Base-by-base conservation (phyloP, 2,113 vertebrate genomes). In the Thryonomys swinderianus region DNA sequence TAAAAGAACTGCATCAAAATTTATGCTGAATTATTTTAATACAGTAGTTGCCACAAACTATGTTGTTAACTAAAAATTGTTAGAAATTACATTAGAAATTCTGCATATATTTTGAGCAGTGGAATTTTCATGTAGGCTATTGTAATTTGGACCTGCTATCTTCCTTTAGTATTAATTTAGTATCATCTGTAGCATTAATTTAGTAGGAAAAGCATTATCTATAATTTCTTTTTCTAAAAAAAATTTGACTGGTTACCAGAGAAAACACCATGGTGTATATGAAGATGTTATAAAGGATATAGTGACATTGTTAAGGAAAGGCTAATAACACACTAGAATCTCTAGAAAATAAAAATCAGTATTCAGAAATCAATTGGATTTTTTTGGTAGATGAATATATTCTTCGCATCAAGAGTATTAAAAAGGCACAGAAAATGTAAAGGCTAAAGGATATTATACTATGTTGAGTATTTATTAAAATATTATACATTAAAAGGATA, bases 11-110 rank as follows among this genome's bases (percentile, higher is more conserved):
- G 67, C 23, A 9, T 32, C 12, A 53, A 79, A 55, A 79, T 79
- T 79, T 30, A n/a, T 53, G 30, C 3, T 53, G 17, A 91, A 82
- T 21, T 84, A 95, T 96, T 90, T 81, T 66, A 88, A 53, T 92
- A 5, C 79, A 73, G 25, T 67, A 73, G 18, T 84, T 62, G 55
- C 48, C 64, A 88, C 48, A 80, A 80, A 91, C 51, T 85, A 88
- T 81, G n/a, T 95, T 40, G 13, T 88, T 83, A 57, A 21, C 34
- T 86, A 34, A 42, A 83, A 37, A 53, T 87, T 83, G n/a, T 88
- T 84, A 91, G n/a, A 69, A 93, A 91, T 80, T 20, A 30, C 87
- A 25, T 84, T 93, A 78, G 62, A 84, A 84, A 13, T 64, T 79
- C 64, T 76, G 3, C 30, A 87, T 84, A 73, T 88, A 82, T 40